phyloP scores from a whole-genome alignment of 2,797 vertebrate genomes.

The Vultur gryphus region DNA sequence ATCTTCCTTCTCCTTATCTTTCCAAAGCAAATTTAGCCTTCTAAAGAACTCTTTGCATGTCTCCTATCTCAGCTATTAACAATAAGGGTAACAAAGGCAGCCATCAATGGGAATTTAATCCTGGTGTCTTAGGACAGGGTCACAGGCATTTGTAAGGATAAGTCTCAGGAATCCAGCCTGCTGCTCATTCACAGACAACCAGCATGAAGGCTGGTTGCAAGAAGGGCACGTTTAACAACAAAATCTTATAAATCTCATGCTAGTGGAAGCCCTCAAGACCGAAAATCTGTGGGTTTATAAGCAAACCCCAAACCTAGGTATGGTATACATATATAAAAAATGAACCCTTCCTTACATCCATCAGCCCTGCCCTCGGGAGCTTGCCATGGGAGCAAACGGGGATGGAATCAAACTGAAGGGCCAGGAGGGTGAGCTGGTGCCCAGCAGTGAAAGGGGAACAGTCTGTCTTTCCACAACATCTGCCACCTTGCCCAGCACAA shows the following conservation, averaged over 20 bases:
- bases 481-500: neutral
- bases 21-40: neutral
- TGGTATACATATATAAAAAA: neutral
- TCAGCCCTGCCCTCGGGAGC: neutral
- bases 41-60: neutral
- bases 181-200: neutral
- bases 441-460: neutral
- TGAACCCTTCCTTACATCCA: neutral
- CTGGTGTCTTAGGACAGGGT: neutral
- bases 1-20: neutral
- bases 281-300: neutral
- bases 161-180: neutral
- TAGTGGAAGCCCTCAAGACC: neutral
- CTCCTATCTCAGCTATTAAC: neutral
- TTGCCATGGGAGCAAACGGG: fast-evolving
- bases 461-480: neutral
- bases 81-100: neutral
- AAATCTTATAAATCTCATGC: neutral
- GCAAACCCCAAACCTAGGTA: neutral
- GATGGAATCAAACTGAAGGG: neutral
- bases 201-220: neutral
- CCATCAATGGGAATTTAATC: neutral
- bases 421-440: neutral
- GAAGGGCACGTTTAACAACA: neutral
- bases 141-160: neutral